Evolutionary conservation across 2,113 vertebrate genomes (phyloP).

Genomic region (Engraulis encrasicolus): DNA sequence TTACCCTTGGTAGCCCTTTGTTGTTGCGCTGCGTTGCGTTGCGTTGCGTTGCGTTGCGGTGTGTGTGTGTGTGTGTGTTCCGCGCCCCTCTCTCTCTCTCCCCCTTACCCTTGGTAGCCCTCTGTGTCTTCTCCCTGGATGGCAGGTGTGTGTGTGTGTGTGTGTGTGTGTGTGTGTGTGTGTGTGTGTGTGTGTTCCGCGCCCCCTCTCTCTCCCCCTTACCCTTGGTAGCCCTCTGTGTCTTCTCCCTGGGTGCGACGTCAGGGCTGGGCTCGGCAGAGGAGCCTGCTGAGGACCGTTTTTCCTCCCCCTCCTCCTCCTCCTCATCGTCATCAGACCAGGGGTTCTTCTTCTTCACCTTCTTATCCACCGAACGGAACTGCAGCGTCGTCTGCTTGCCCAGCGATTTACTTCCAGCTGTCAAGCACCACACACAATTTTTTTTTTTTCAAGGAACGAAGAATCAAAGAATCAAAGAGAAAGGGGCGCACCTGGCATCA

Average conservation of each 20-base stretch:
- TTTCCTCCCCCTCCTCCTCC: slow-evolving; percentile 32
- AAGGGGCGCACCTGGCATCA: too few relatives aligned
- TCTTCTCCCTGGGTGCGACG: slow-evolving; percentile 64
- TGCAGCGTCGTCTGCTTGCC: slow-evolving; percentile 85
- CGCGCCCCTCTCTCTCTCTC: too few relatives aligned
- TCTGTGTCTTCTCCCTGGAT: too few relatives aligned
- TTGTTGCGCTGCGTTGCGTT: too few relatives aligned
- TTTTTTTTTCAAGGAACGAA: too few relatives aligned
- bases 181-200: neutral
- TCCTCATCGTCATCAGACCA: slow-evolving; percentile 77
- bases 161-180: neutral
- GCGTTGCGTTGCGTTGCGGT: too few relatives aligned
- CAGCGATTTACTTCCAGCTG: slow-evolving; percentile 59
- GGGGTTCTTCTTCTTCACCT: slow-evolving; percentile 70
- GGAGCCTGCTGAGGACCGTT: slow-evolving; percentile 56
- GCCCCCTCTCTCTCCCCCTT: neutral
- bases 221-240: slow-evolving; percentile 30
- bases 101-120: too few relatives aligned
- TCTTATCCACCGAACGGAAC: slow-evolving; percentile 83
- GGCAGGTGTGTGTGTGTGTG: too few relatives aligned
- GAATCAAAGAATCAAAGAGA: too few relatives aligned
- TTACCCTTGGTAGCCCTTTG: too few relatives aligned
- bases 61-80: neutral
- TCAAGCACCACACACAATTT: neutral
- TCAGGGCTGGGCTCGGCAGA: slow-evolving; percentile 66